Percentiles rank a stretch among this genome's conserved stretches.
Evolutionary conservation across 2,113 vertebrate species (phyloP).

Genomic region (Perca flavescens): DNA sequence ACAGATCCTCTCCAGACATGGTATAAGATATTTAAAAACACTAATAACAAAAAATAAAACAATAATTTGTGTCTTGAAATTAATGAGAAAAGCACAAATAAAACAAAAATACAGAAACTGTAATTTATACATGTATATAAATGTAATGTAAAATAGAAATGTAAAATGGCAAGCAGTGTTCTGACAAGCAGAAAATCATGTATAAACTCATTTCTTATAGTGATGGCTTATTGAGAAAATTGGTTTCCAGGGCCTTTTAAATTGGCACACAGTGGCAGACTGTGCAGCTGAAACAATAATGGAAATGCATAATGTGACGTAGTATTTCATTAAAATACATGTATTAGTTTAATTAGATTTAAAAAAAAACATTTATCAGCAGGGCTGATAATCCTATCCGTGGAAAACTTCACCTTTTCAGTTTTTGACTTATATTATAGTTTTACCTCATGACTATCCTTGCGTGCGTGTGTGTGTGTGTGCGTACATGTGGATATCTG

Average conservation of each 20-base stretch:
- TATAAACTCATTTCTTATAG: not conserved
- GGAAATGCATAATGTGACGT: not conserved
- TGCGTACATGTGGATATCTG: slow-evolving; percentile 16
- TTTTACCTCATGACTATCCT: not conserved
- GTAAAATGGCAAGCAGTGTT: not conserved
- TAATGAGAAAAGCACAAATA: not conserved
- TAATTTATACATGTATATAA: no score
- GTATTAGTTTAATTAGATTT: not conserved
- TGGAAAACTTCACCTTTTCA: not conserved
- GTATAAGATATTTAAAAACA: not conserved
- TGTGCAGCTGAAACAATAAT: slow-evolving; percentile 3
- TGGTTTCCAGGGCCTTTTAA: not conserved
- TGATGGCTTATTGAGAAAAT: not conserved
- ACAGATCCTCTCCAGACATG: not conserved
- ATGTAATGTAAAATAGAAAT: no score
- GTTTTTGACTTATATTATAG: not conserved
- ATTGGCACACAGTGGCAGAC: not conserved
- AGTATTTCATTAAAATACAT: slow-evolving; percentile 7
- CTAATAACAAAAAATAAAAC: no score
- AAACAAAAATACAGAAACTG: not conserved
- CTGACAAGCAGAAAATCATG: not conserved
- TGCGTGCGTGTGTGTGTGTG: not conserved
- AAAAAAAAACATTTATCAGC: not conserved
- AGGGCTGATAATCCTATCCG: not conserved
- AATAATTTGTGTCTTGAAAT: not conserved